Conservation (phyloP, 1,140 invertebrate genomes). For the Drosophila kohkoa region DNA sequence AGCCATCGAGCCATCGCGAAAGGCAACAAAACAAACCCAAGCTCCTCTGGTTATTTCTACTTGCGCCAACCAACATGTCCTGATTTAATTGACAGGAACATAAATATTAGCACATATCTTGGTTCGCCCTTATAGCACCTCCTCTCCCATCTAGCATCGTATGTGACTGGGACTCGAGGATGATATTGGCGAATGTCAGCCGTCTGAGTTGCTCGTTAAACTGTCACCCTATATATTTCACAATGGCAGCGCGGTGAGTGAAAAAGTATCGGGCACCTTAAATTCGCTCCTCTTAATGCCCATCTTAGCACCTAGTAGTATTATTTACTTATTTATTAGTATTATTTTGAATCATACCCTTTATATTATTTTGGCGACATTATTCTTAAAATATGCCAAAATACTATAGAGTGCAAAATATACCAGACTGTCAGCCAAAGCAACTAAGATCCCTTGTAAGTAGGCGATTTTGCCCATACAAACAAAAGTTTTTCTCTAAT, state of each 20-base stretch:
- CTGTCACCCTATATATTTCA: conserved; percentile 48
- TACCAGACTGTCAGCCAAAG: no score
- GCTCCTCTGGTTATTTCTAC: conserved; percentile 27
- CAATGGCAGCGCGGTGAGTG: conserved; percentile 2
- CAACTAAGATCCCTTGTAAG: no score
- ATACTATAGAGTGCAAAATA: no score
- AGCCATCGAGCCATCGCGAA: conserved; percentile 18
- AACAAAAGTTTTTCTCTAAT: no score
- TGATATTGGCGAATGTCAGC: conserved; percentile 55
- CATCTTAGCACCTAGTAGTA: conserved; percentile 66
- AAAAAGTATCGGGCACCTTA: conserved; percentile 52
- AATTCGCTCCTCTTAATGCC: conserved; percentile 72
- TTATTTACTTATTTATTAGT: conserved; percentile 55
- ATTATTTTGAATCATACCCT: no score
- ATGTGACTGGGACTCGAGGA: conserved; percentile 64
- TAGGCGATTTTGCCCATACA: no score
- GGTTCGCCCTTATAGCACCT: conserved; percentile 39
- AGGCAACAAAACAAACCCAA: conserved; percentile 16
- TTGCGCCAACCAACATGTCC: conserved; percentile 66
- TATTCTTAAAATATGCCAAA: no score
- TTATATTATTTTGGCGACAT: no score
- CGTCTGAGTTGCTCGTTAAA: conserved; percentile 76
- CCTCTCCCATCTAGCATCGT: conserved; percentile 14
- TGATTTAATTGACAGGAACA: conserved; percentile 84
- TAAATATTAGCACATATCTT: conserved; percentile 83